Evolutionary conservation across 2,888 invertebrate species (phyloP).

Genomic region (Nomada ruficornis): DNA sequence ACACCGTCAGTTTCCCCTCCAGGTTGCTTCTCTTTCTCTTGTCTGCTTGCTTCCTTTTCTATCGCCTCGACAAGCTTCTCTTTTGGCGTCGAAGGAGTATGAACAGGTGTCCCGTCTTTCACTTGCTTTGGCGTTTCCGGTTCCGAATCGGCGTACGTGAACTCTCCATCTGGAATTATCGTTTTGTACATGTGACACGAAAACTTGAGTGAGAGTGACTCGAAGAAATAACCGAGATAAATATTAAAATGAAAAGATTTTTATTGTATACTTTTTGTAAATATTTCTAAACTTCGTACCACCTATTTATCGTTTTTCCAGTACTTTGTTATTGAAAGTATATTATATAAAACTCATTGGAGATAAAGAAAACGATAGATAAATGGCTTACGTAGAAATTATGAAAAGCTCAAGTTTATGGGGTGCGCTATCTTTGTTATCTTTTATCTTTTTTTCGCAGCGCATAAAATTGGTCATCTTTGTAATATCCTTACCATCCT

Average conservation of each 20-base stretch:
- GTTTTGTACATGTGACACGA: background rate
- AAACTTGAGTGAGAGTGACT: background rate
- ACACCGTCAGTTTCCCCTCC: conserved; percentile 69
- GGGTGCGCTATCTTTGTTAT: too few relatives aligned
- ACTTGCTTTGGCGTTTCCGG: conserved; percentile 60
- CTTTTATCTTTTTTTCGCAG: too few relatives aligned
- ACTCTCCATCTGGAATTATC: conserved; percentile 63
- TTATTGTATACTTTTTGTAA: too few relatives aligned
- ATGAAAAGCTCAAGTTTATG: too few relatives aligned
- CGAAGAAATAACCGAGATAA: background rate
- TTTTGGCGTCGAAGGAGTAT: conserved; percentile 39
- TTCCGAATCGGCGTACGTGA: conserved; percentile 72
- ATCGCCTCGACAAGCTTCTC: conserved; percentile 52
- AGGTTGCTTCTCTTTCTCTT: conserved; percentile 69
- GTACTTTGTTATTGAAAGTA: too few relatives aligned
- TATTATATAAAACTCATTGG: too few relatives aligned
- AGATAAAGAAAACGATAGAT: too few relatives aligned
- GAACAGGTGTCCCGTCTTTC: conserved; percentile 21
- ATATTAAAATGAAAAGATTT: too few relatives aligned
- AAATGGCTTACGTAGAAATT: too few relatives aligned
- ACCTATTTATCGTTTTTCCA: too few relatives aligned
- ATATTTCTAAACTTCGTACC: too few relatives aligned
- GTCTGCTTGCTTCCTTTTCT: conserved; percentile 52
- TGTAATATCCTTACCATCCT: conserved; percentile 64
- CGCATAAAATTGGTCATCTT: too few relatives aligned